phyloP scores from a whole-genome alignment of 1,140 invertebrate species.

The Achatina immaculata region DNA sequence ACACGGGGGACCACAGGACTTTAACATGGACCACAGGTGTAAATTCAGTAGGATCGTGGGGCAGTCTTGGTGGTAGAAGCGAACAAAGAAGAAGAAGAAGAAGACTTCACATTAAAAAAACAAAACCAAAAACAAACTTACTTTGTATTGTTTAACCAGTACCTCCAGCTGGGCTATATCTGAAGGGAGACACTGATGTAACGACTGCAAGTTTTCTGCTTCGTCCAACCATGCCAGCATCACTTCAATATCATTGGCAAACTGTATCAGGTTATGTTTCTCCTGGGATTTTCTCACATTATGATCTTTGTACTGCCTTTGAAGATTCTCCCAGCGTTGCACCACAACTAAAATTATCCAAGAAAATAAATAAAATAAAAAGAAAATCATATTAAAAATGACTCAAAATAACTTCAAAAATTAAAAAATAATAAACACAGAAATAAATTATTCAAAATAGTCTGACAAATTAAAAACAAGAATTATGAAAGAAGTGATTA shows the following conservation, averaged over 20 bases:
- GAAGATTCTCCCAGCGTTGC: slow-evolving; percentile 37
- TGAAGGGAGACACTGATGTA: slow-evolving; percentile 78
- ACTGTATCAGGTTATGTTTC: slow-evolving; percentile 86
- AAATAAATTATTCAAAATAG: too few species aligned
- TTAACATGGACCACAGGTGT: too few species aligned
- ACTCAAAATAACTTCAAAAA: too few species aligned
- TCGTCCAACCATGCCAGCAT: slow-evolving; percentile 91
- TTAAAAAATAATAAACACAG: too few species aligned
- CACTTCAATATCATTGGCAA: slow-evolving; percentile 89
- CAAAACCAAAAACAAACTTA: background rate
- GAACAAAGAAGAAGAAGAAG: background rate
- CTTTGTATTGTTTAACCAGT: slow-evolving; percentile 80
- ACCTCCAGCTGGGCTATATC: slow-evolving; percentile 88
- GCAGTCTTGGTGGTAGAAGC: background rate
- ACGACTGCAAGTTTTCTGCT: slow-evolving; percentile 84
- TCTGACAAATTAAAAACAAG: too few species aligned
- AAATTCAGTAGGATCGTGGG: background rate
- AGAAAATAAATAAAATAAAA: too few species aligned
- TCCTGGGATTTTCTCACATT: slow-evolving; percentile 56
- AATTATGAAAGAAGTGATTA: too few species aligned
- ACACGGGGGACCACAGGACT: too few species aligned
- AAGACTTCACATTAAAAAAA: background rate
- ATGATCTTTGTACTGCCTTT: slow-evolving; percentile 14
- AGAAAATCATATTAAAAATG: background rate
- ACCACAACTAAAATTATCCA: slow-evolving; percentile 14